Conservation (phyloP, 2,888 invertebrate genomes). For the Rosalia funebris region DNA sequence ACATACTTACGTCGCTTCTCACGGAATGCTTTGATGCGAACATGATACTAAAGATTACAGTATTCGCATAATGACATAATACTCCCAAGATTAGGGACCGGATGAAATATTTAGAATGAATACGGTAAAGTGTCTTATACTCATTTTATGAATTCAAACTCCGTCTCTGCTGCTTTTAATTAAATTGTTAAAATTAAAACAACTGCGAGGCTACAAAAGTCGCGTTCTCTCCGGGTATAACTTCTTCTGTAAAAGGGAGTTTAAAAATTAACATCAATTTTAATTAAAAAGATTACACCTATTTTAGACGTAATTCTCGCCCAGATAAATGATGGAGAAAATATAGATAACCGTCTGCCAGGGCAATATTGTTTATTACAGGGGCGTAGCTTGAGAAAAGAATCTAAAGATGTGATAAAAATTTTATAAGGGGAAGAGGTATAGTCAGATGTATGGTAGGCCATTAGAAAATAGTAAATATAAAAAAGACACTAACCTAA, state of each 20-base stretch:
- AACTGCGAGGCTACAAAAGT: neutral
- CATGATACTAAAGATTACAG: neutral
- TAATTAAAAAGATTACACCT: neutral
- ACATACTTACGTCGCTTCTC: neutral
- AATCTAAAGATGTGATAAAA: too few species aligned
- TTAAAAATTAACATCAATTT: neutral
- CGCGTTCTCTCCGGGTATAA: neutral
- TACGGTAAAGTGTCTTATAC: constrained; percentile 11
- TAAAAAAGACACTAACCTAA: too few species aligned
- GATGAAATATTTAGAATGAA: constrained; percentile 7
- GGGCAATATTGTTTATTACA: too few species aligned
- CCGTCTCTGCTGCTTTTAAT: constrained; percentile 16
- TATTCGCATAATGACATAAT: neutral
- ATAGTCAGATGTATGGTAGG: too few species aligned
- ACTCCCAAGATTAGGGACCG: neutral
- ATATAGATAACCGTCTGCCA: too few species aligned
- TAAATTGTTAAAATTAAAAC: constrained; percentile 18
- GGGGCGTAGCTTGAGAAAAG: too few species aligned
- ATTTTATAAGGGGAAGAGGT: too few species aligned
- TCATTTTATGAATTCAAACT: constrained; percentile 11
- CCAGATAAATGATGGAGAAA: too few species aligned
- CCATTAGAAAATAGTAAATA: too few species aligned
- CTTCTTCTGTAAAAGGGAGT: neutral
- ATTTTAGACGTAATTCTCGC: too few species aligned
- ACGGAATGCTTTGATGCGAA: neutral